These are phyloP conservation scores for Grammomys surdaster DNA, from an alignment of 2,113 vertebrate genomes.

Conservation along the genomic window DNA sequence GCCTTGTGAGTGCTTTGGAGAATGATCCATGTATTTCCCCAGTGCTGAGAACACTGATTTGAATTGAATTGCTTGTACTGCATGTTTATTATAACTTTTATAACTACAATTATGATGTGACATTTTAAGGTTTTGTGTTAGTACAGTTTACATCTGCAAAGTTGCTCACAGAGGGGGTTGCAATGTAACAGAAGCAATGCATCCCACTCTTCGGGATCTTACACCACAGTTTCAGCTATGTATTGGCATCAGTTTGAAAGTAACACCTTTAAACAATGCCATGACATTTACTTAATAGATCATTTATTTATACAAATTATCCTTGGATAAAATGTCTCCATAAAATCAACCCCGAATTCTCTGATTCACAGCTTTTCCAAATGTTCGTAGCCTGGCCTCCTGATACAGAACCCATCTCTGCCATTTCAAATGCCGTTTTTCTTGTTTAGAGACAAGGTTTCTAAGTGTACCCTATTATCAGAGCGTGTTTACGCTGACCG, in stretches of 20 bases:
- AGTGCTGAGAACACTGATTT: background rate
- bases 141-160: slow-evolving; percentile 40
- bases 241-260: background rate
- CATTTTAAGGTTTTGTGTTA: background rate
- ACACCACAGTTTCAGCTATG: background rate
- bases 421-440: slow-evolving; percentile 66
- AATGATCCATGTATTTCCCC: background rate
- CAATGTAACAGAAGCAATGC: background rate
- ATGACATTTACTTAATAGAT: background rate
- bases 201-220: background rate
- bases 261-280: background rate
- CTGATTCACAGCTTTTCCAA: background rate
- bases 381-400: slow-evolving; percentile 1
- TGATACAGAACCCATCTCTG: background rate
- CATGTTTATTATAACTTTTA: slow-evolving; percentile 43
- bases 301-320: background rate
- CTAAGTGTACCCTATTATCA: background rate
- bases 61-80: background rate
- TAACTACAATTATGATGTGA: background rate
- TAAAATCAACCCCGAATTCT: background rate
- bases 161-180: background rate
- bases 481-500: slow-evolving; percentile 36
- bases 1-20: background rate
- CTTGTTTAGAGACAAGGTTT: slow-evolving; percentile 41
- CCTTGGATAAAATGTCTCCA: background rate